Evolutionary conservation across 2,888 invertebrate species (phyloP), one percentile per base, ranked within the genome.

Genomic region (Synergus gifuensis): DNA sequence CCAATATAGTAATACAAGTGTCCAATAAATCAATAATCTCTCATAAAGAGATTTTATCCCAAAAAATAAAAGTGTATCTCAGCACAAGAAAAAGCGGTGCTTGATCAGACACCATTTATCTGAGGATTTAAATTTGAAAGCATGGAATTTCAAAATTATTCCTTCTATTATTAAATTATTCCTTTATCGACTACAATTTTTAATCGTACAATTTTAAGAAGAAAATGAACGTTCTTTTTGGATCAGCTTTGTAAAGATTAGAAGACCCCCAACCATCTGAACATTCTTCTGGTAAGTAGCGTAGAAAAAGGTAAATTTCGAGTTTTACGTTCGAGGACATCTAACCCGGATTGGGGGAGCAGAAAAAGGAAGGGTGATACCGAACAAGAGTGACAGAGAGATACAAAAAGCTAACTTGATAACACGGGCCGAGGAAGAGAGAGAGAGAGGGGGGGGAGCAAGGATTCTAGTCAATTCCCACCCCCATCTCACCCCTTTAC

Each of bases 401-500:
- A 82, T 67, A 22, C 12, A 12, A 79, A 78, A 76, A 79, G 79
- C 78, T 54, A 79, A 62, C 78, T 76, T 66, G 79, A 79, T 76
- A 78, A 82, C 77, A 66, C 14, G 16, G 16, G 1, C 5, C 1
- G 49, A 16, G 49, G 3, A 16, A 1, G 44, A 44, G 77, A 81
- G 81, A 78, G 76, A 64, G 73, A 69, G 22, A 22, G 22, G 1
- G 22, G 1, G 22, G 22, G 2, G 22, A 28, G 2, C 2, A 62
- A 62, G 73, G 79, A 79, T 76, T 66, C 83, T 76, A 79, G 83
- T 82, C 76, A 80, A 84, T 85, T 84, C 85, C 83, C 22, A 28
- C 22, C 22, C 22, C 22, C 22, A 2, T 28, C 22, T 2, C 83
- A 80, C 83, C 79, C 82, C 69, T 46, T 16, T 49, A 49, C 67